Conservation (phyloP, 2,888 invertebrate genomes). For the Hirtodrosophila trivittata region DNA sequence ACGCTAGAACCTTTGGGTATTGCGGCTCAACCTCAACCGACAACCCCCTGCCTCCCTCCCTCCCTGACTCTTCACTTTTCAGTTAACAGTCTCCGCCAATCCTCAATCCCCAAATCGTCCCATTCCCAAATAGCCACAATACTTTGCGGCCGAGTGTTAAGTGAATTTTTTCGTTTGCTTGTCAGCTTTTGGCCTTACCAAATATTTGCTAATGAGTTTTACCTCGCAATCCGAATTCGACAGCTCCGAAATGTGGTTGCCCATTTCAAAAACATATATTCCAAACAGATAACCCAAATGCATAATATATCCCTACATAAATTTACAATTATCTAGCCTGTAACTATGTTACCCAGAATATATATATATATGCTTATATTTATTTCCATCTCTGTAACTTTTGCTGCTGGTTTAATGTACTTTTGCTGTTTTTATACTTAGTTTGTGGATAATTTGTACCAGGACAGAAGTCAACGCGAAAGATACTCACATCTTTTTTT, state of each 20-base stretch:
- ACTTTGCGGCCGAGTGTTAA: conserved; percentile 68
- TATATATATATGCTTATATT: too few species aligned
- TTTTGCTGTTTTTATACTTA: too few species aligned
- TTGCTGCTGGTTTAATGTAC: background rate
- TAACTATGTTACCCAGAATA: too few species aligned
- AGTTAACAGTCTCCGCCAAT: conserved; percentile 8
- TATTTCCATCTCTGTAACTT: too few species aligned
- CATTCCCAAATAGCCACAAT: conserved; percentile 20
- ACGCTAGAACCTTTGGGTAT: conserved; percentile 53
- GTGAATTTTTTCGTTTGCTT: conserved; percentile 51
- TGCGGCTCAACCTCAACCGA: conserved; percentile 35
- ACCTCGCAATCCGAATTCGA: conserved; percentile 48
- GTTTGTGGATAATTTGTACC: background rate
- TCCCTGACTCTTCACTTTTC: conserved; percentile 21
- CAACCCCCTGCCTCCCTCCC: background rate
- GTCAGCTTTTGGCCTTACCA: conserved; percentile 42
- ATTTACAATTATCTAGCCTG: background rate
- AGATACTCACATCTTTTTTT: too few species aligned
- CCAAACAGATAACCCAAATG: background rate
- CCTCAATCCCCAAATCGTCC: background rate
- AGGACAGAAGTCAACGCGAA: conserved; percentile 12
- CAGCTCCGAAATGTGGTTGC: conserved; percentile 42
- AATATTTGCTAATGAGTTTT: conserved; percentile 78
- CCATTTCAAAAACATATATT: conserved; percentile 31
- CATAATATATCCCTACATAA: background rate